Evolutionary conservation across 1,140 invertebrate genomes (phyloP).

Genomic region (Drosophila pectinifera): DNA sequence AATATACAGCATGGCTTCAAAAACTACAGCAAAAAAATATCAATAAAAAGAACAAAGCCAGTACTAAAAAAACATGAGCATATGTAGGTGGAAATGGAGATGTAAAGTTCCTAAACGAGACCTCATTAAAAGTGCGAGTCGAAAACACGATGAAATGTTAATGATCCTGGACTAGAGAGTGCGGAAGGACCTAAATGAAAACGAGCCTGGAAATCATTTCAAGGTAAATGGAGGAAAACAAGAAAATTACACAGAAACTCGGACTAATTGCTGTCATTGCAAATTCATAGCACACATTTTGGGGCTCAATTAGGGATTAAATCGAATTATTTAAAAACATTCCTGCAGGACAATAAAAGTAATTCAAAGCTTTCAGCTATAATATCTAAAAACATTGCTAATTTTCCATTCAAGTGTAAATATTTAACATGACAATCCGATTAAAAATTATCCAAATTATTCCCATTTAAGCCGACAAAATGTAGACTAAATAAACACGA

Average conservation of each 20-base stretch:
- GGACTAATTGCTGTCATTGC: constrained; percentile 3
- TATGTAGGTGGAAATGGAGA: constrained; percentile 15
- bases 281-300: constrained; percentile 13
- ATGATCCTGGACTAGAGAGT: neutral
- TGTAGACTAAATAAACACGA: constrained; percentile 34
- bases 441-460: constrained; percentile 41
- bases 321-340: neutral
- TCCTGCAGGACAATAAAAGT: neutral
- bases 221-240: constrained; percentile 6
- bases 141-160: constrained; percentile 10
- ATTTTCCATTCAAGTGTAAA: constrained; percentile 2
- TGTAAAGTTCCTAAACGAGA: constrained; percentile 1
- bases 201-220: neutral
- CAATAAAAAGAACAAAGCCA: neutral
- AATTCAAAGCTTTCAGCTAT: neutral
- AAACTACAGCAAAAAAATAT: neutral
- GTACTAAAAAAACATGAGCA: neutral
- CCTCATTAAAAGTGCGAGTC: constrained; percentile 25
- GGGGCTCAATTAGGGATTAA: constrained; percentile 4
- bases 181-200: too few species aligned
- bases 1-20: neutral
- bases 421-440: constrained; percentile 9
- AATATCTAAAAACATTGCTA: neutral
- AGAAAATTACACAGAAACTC: constrained; percentile 3
- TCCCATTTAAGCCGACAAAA: constrained; percentile 18